Percentiles rank a stretch among this genome's conserved stretches.
Conservation (phyloP, 2,888 invertebrate species). For the Calameuta idolon region DNA sequence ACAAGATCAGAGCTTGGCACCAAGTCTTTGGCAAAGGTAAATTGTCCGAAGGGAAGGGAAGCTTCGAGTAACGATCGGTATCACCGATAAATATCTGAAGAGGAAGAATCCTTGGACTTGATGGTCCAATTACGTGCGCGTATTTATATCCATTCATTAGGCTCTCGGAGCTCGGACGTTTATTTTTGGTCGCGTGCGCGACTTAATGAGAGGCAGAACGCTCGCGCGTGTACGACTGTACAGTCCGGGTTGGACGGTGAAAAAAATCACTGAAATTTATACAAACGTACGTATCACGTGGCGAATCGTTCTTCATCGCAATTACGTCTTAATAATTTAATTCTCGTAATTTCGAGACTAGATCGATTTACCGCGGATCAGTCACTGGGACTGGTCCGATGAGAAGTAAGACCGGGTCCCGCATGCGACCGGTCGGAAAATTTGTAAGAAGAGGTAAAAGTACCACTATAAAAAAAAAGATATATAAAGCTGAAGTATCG, state of each 20-base stretch:
- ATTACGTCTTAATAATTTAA: neutral
- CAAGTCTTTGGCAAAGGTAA: too few relatives aligned
- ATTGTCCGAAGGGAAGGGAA: conserved; percentile 1
- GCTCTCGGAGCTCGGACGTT: conserved; percentile 15
- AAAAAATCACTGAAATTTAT: conserved; percentile 29
- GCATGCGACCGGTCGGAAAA: neutral
- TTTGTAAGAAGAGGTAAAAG: neutral
- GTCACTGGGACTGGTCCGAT: too few relatives aligned
- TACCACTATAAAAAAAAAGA: neutral
- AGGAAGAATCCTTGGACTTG: conserved; percentile 8
- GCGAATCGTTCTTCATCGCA: neutral
- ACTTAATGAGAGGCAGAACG: conserved; percentile 22
- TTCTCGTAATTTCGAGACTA: neutral
- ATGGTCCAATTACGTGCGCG: conserved; percentile 23
- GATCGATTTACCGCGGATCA: too few relatives aligned
- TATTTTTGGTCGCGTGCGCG: conserved; percentile 28
- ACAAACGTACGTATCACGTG: conserved; percentile 16
- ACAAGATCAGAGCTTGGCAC: too few relatives aligned
- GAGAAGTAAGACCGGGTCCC: too few relatives aligned
- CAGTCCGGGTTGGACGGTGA: conserved; percentile 1
- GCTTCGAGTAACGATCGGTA: conserved; percentile 29
- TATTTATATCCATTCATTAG: conserved; percentile 28
- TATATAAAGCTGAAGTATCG: too few relatives aligned
- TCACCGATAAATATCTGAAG: conserved; percentile 34
- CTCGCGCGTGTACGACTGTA: conserved; percentile 3